Base-by-base conservation (phyloP, 1,140 invertebrate genomes). In the Octopus sinensis region DNA sequence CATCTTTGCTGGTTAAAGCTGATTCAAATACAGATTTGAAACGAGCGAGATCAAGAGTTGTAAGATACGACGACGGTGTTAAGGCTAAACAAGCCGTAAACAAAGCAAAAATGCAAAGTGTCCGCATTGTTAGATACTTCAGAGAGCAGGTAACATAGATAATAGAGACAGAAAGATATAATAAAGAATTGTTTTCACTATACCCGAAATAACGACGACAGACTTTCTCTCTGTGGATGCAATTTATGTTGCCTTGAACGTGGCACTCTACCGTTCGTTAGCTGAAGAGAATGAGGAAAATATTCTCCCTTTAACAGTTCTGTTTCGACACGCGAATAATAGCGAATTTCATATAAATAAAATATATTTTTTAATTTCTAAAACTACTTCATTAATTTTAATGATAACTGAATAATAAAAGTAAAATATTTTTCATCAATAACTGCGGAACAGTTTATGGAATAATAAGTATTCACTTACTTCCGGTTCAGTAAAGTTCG, bases 1-100 rank as follows among this genome's bases (percentile, higher is more conserved):
- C 81, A 88, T 94, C 93, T 78, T 90, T 86, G 7, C 92, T 89
- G 78, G 91, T 89, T 78, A 92, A 90, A 75, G 92, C 92, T 52
- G 91, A 86, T 82, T 92, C 90, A 79, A 94, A 91, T 0, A 94
- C 91, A 62, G 90, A 90, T 81, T 92, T 92, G 4, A 94, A 86
- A 80, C 92, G 89, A 0, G 84, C 82, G 86, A 91, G 92, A 85
- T 94, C 93, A 82, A 90, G 87, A 12, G 88, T 86, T 6, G 92
- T 92, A 9, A 94, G 88, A 85, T 92, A 93, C 12, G 92, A 91
- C 86, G 90, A 92, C 12, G 89, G 90, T 9, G 89, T 91, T 12
- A 91, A 79, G 6, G 90, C 89, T 78, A 89, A 86, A 23, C 89
- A 86, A 53, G 90, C 86, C 54, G 88, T 86, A n/a, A 86, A 86